These are phyloP conservation scores for Tringa solitaria DNA, from an alignment of 2,113 vertebrate species.

Conservation along the genomic window DNA sequence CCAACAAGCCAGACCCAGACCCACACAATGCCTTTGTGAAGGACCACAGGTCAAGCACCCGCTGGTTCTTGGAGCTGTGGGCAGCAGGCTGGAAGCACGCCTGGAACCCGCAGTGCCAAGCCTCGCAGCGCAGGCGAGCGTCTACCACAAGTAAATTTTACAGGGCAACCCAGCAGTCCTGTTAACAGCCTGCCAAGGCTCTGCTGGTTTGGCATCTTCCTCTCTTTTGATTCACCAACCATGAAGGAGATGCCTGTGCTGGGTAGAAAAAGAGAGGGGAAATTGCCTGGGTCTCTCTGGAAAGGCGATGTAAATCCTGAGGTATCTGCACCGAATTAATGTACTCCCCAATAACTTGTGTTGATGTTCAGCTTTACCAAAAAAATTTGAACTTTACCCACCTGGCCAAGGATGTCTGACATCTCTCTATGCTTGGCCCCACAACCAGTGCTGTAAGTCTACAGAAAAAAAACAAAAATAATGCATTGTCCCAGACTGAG, in stretches of 20 bases:
- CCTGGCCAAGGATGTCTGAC: background rate
- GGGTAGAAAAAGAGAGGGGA: background rate
- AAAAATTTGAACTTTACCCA: background rate
- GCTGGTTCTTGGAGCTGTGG: rapidly evolving
- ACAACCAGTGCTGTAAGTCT: background rate
- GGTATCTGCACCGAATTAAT: background rate
- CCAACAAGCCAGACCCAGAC: background rate
- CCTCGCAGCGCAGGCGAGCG: rapidly evolving
- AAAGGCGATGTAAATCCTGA: background rate
- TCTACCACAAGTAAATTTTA: background rate
- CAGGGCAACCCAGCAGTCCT: background rate
- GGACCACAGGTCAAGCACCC: background rate
- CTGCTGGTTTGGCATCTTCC: background rate
- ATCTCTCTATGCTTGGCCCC: background rate
- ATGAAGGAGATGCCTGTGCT: background rate
- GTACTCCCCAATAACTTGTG: background rate
- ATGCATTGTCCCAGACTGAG: background rate
- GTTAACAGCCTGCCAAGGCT: background rate
- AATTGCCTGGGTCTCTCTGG: background rate
- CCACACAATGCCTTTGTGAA: rapidly evolving
- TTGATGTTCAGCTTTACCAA: background rate
- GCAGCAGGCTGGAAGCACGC: background rate
- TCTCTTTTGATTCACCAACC: background rate
- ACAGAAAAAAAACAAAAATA: background rate
- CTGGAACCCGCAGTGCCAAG: background rate